These are phyloP conservation scores for Ceratina japonica DNA, from an alignment of 1,140 invertebrate species.

Conservation along the genomic window DNA sequence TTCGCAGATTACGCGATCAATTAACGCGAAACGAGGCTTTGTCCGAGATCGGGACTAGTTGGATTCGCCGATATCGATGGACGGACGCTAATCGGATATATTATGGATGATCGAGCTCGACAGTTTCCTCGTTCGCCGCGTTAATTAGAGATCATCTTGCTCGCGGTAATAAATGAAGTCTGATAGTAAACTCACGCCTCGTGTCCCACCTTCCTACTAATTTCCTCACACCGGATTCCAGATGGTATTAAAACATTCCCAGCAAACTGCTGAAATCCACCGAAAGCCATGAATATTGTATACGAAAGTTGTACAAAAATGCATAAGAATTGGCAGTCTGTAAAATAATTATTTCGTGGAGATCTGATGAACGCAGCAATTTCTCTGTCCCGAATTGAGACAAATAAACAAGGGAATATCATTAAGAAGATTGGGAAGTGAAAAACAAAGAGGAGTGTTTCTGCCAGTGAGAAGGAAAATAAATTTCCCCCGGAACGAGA, in stretches of 20 bases:
- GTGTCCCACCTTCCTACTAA: too few species aligned
- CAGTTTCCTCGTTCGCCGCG: not conserved
- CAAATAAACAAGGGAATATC: too few species aligned
- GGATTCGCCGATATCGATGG: conserved; percentile 21
- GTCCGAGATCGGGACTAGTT: conserved; percentile 28
- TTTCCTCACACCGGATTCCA: too few species aligned
- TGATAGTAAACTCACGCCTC: too few species aligned
- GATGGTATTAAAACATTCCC: too few species aligned
- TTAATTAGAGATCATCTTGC: conserved; percentile 2
- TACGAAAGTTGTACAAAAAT: too few species aligned
- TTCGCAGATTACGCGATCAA: conserved; percentile 42
- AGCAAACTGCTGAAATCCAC: too few species aligned
- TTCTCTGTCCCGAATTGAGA: too few species aligned
- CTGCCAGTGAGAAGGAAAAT: not conserved
- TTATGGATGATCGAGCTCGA: conserved; percentile 14
- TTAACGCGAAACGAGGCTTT: conserved; percentile 29
- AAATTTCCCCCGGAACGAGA: conserved; percentile 1
- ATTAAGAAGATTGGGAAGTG: not conserved
- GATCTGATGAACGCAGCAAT: not conserved
- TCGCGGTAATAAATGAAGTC: not conserved
- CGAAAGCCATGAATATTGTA: too few species aligned
- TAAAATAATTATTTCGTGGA: not conserved
- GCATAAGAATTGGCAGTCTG: not conserved
- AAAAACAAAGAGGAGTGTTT: not conserved
- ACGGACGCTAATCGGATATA: conserved; percentile 23